phyloP scores from a whole-genome alignment of 2,888 invertebrate species.

The Leptinotarsa peninsularis region DNA sequence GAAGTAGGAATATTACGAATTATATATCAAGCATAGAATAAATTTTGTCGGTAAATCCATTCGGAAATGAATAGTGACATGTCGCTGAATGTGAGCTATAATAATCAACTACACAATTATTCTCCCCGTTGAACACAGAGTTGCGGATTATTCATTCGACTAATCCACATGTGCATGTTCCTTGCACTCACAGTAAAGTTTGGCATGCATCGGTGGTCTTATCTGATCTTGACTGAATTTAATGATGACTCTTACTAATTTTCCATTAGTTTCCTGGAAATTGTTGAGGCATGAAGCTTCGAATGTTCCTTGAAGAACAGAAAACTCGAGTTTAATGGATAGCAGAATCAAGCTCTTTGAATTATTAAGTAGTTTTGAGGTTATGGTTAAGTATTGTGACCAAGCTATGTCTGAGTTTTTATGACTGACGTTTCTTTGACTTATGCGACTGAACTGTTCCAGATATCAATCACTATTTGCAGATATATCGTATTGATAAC shows the following conservation, averaged over 20 bases:
- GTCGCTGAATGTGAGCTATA: not conserved
- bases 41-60: not conserved
- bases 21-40: not conserved
- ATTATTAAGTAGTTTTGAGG: no score
- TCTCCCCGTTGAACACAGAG: not conserved
- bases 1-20: no score
- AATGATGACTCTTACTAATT: not conserved
- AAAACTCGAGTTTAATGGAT: not conserved
- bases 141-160: slow-evolving; percentile 2
- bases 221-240: not conserved
- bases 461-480: no score
- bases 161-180: not conserved
- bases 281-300: not conserved
- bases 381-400: no score
- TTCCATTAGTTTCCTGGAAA: not conserved
- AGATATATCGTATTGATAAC: no score
- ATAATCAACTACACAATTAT: slow-evolving; percentile 7
- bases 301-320: not conserved
- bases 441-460: no score
- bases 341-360: no score
- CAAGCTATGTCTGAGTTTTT: no score
- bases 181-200: slow-evolving; percentile 5
- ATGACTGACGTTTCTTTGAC: no score
- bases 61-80: not conserved
- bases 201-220: not conserved